Percentiles rank a stretch among this genome's conserved stretches.
Evolutionary conservation across 2,113 vertebrate species (phyloP).

Genomic region (Gymnogyps californianus): DNA sequence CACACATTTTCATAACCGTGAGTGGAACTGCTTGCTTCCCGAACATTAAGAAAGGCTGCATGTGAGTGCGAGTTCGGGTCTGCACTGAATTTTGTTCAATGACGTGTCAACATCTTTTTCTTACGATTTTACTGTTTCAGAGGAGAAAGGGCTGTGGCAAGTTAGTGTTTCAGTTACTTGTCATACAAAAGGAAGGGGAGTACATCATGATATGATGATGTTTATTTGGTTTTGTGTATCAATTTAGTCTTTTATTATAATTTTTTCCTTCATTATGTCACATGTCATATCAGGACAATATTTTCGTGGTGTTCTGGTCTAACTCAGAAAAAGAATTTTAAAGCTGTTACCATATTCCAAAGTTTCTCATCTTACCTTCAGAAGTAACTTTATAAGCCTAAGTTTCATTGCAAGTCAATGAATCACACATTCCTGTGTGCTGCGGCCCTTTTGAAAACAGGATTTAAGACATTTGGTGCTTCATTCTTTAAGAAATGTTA

Average conservation of each 20-base stretch:
- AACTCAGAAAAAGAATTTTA: neutral
- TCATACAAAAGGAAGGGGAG: neutral
- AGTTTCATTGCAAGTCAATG: neutral
- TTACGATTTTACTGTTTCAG: neutral
- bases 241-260: neutral
- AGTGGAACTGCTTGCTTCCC: neutral
- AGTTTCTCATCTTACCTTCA: neutral
- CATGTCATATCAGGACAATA: neutral
- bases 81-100: neutral
- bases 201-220: neutral
- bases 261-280: neutral
- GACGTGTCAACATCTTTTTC: neutral
- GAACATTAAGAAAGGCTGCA: neutral
- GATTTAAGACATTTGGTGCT: neutral
- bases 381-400: neutral
- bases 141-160: neutral
- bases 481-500: neutral
- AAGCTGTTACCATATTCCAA: neutral
- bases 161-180: neutral
- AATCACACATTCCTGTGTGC: conserved; percentile 26
- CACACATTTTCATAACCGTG: fast-evolving
- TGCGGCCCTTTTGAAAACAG: neutral
- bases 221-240: neutral
- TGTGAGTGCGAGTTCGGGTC: neutral
- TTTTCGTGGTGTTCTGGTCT: neutral